These are phyloP conservation scores for Hydropsyche betteni DNA, from an alignment of 2,888 invertebrate species.

Conservation along the genomic window DNA sequence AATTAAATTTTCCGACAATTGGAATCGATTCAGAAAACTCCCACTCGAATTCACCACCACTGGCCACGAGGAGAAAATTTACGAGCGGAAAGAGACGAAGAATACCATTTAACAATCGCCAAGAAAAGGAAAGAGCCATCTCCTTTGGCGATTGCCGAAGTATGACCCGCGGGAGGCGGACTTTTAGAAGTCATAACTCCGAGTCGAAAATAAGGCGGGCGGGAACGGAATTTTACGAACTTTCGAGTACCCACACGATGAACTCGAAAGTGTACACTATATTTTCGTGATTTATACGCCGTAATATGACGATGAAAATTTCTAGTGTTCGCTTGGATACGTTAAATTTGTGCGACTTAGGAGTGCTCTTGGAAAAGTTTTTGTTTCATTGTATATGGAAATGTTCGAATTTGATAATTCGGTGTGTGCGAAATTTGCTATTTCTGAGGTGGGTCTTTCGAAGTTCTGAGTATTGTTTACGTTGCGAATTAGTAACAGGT, in stretches of 20 bases:
- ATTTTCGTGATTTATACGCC: too few species aligned
- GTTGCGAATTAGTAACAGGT: slow-evolving; percentile 23
- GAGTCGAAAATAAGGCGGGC: slow-evolving; percentile 34
- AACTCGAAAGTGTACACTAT: too few species aligned
- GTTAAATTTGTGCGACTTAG: too few species aligned
- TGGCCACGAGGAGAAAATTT: slow-evolving; percentile 33
- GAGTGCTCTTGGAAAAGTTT: too few species aligned
- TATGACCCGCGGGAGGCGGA: slow-evolving; percentile 25
- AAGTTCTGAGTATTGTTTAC: neutral
- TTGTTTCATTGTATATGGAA: too few species aligned
- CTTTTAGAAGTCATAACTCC: slow-evolving; percentile 43
- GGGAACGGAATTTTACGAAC: slow-evolving; percentile 32
- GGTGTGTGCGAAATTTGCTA: too few species aligned
- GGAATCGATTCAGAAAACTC: neutral
- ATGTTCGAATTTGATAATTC: too few species aligned
- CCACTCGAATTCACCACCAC: slow-evolving; percentile 1
- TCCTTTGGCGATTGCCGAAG: slow-evolving; percentile 43
- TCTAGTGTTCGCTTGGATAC: too few species aligned
- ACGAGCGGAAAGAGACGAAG: slow-evolving; percentile 27
- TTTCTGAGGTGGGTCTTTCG: too few species aligned
- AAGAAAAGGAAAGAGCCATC: slow-evolving; percentile 13
- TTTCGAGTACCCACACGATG: neutral
- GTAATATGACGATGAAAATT: too few species aligned
- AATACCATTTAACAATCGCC: neutral
- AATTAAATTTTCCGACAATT: too few species aligned